These are phyloP conservation scores for Lerema accius DNA, from an alignment of 1,140 invertebrate species.

Conservation along the genomic window DNA sequence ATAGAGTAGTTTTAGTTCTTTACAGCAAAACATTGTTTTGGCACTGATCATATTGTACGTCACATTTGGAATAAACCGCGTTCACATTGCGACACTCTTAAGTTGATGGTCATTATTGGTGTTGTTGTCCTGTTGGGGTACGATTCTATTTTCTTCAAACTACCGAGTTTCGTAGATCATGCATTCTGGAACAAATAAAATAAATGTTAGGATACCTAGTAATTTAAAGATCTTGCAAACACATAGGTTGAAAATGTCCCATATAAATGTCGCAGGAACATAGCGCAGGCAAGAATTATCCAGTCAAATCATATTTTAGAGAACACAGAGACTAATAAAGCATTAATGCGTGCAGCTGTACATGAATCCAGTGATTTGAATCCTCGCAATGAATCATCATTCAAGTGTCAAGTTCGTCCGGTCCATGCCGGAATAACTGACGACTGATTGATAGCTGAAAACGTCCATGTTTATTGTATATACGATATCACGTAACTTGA, in stretches of 20 bases:
- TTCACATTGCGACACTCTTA: constrained; percentile 63
- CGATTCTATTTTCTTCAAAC: constrained; percentile 49
- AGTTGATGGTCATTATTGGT: constrained; percentile 77
- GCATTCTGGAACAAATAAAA: constrained; percentile 69
- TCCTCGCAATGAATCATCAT: constrained; percentile 10
- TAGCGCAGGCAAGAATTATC: too few species aligned
- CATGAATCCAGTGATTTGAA: constrained; percentile 1
- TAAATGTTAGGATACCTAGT: neutral
- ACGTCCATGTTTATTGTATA: too few species aligned
- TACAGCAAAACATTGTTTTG: constrained; percentile 80
- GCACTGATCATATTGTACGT: constrained; percentile 58
- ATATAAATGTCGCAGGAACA: too few species aligned
- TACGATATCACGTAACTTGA: too few species aligned
- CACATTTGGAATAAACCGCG: constrained; percentile 59
- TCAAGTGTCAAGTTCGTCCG: constrained; percentile 18
- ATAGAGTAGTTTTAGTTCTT: constrained; percentile 78
- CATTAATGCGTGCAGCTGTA: neutral
- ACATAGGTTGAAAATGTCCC: neutral
- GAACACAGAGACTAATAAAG: too few species aligned
- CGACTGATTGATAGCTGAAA: constrained; percentile 17
- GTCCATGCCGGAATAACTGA: constrained; percentile 6
- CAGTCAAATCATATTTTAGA: too few species aligned
- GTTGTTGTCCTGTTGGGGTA: constrained; percentile 12
- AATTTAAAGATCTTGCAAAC: too few species aligned
- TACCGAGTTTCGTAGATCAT: constrained; percentile 22